Evolutionary conservation across 2,797 vertebrate genomes (phyloP).

Genomic region (Dryobates pubescens): DNA sequence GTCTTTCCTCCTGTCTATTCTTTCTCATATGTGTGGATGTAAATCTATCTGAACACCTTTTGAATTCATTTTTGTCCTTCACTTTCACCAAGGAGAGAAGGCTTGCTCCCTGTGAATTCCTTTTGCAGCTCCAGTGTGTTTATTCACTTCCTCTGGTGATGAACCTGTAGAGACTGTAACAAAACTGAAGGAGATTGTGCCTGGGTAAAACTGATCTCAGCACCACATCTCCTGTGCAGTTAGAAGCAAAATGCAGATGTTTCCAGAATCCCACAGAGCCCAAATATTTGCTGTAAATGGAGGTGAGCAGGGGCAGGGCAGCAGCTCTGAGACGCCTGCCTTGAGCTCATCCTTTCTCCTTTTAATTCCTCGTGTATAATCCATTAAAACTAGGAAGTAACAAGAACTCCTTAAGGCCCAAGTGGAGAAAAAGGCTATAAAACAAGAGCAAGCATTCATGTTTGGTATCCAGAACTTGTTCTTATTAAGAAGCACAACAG

Average conservation of each 20-base stretch:
- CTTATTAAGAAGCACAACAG: neutral
- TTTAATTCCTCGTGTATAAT: neutral
- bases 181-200: neutral
- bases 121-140: neutral
- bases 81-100: neutral
- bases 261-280: neutral
- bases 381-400: neutral
- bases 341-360: neutral
- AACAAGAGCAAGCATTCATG: neutral
- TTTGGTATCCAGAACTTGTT: neutral
- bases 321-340: neutral
- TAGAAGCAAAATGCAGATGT: neutral
- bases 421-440: neutral
- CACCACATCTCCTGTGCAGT: neutral
- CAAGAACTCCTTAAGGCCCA: neutral
- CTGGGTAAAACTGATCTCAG: neutral
- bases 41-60: neutral
- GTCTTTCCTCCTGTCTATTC: neutral
- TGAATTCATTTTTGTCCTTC: neutral
- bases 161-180: neutral
- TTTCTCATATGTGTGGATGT: fast-evolving
- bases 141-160: neutral
- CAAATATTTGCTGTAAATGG: neutral
- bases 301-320: fast-evolving
- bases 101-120: neutral